These are phyloP conservation scores for Tretioscincus oriximinensis DNA, from an alignment of 2,113 vertebrate species.

Conservation along the genomic window DNA sequence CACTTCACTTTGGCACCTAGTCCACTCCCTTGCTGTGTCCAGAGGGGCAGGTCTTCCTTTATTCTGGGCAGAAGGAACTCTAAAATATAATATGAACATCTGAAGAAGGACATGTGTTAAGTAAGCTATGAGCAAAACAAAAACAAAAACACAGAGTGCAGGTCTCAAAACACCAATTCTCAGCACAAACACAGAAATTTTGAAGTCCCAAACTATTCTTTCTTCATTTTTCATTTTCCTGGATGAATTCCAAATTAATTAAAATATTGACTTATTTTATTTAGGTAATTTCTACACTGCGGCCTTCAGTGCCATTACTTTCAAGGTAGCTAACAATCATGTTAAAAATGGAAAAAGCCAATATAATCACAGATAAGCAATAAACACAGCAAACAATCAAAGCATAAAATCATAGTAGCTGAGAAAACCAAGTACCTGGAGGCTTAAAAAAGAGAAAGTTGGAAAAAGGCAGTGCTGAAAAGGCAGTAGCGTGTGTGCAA, in stretches of 20 bases:
- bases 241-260: not conserved
- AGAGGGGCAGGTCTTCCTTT: too few relatives aligned
- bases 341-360: not conserved
- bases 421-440: not conserved
- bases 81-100: not conserved
- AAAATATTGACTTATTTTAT: slow-evolving; percentile 8
- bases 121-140: not conserved
- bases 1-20: too few relatives aligned
- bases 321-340: slow-evolving; percentile 3
- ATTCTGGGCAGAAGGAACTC: too few relatives aligned
- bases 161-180: not conserved
- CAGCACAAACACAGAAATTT: not conserved
- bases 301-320: not conserved
- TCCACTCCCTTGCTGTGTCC: too few relatives aligned
- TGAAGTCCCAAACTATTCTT: not conserved
- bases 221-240: not conserved
- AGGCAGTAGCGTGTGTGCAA: not conserved
- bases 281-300: not conserved
- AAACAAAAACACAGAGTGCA: not conserved
- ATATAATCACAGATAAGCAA: not conserved
- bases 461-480: too few relatives aligned
- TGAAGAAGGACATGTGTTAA: not conserved
- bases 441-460: too few relatives aligned
- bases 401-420: not conserved
- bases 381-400: not conserved